Evolutionary conservation across 1,140 invertebrate species (phyloP).

Genomic region (Forficula auricularia): DNA sequence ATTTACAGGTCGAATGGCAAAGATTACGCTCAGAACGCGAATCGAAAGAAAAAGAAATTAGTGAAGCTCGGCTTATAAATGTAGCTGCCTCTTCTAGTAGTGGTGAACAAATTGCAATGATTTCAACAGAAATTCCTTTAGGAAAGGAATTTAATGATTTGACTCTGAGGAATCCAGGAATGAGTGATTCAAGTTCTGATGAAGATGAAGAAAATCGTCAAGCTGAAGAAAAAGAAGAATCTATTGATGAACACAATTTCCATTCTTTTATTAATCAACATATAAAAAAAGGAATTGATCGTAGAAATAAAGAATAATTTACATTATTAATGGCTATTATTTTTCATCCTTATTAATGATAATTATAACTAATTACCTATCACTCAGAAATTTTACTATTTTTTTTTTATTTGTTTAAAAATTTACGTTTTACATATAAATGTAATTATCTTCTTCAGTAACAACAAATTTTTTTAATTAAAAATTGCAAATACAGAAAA

Average conservation of each 20-base stretch:
- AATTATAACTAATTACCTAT: too few species aligned
- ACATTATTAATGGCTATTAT: background rate
- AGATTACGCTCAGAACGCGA: conserved; percentile 39
- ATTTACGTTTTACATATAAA: too few species aligned
- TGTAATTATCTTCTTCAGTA: too few species aligned
- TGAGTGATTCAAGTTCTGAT: conserved; percentile 55
- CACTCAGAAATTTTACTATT: too few species aligned
- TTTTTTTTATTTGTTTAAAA: too few species aligned
- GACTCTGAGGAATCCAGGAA: conserved; percentile 45
- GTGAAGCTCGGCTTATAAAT: conserved; percentile 12
- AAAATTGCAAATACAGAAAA: too few species aligned
- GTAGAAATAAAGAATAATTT: background rate
- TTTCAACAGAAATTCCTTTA: conserved; percentile 32
- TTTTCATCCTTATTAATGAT: too few species aligned
- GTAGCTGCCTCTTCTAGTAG: background rate
- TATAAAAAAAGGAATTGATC: conserved; percentile 11
- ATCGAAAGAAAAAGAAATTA: conserved; percentile 24
- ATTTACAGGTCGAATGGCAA: conserved; percentile 53
- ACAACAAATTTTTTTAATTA: too few species aligned
- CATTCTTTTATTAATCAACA: conserved; percentile 22
- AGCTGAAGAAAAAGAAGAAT: conserved; percentile 15
- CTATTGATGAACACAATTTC: conserved; percentile 22
- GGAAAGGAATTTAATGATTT: conserved; percentile 44
- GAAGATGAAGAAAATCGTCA: conserved; percentile 42
- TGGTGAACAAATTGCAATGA: conserved; percentile 20